Evolutionary conservation across 2,888 invertebrate genomes (phyloP), one percentile per base, ranked within the genome.

Genomic region (Apeira syringaria): DNA sequence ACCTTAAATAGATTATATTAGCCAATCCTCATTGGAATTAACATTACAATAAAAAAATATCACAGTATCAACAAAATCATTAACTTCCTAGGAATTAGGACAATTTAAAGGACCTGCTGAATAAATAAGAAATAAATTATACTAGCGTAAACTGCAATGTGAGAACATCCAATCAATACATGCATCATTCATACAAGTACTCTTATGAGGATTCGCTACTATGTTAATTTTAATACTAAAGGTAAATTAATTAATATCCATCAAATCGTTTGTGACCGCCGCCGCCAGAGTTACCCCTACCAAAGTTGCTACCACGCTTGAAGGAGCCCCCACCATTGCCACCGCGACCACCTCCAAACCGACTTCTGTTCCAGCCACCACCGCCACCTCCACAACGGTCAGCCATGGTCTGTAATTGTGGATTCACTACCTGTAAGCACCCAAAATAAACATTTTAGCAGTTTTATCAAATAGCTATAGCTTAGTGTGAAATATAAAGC

Each of bases 401-500:
- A 3, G 95, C 95, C 91, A 97, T 92, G 61, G 96, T 95, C 64
- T 94, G 92, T 29, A 98, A 91, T 74, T 97, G 96, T 32, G 97
- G 97, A 74, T 96, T 96, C 43, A 98, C 92, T 54, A 94, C 94
- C 95, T 92, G 91, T 69, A 64, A 68, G 5, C 4, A 17, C 1
- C 7, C 55, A 40, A 50, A 53, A 24, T 9, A 24, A 8, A 24
- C 8, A 24, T 9, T 9, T 5, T 24, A 1, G n/a, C n/a, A n/a
- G n/a, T n/a, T n/a, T n/a, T n/a, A n/a, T n/a, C n/a, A n/a, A n/a
- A n/a, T n/a, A n/a, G n/a, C n/a, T n/a, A n/a, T n/a, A n/a, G n/a
- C n/a, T n/a, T n/a, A n/a, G n/a, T n/a, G n/a, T n/a, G n/a, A n/a
- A n/a, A n/a, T n/a, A n/a, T n/a, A 4, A 20, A 8, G 24, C 4